Conservation (phyloP, 2,888 invertebrate species). For the Carcina quercana region DNA sequence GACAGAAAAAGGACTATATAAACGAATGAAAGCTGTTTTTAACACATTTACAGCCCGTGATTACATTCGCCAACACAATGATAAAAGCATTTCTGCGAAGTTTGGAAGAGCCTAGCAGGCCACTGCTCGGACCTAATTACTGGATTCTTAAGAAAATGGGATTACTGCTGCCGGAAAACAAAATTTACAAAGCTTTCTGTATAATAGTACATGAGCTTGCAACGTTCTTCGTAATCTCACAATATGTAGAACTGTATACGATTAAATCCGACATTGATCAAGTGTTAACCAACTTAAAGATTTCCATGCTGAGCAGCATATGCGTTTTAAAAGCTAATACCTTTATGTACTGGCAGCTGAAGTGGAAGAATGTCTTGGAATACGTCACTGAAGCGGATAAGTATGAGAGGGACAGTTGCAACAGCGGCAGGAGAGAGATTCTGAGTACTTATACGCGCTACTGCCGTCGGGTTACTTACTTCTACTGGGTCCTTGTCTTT, state of each 20-base stretch:
- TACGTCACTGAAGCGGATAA: slow-evolving; percentile 49
- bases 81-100: slow-evolving; percentile 28
- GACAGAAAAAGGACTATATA: slow-evolving; percentile 13
- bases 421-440: slow-evolving; percentile 28
- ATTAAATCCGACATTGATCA: slow-evolving; percentile 45
- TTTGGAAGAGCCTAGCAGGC: slow-evolving; percentile 38
- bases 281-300: slow-evolving; percentile 50
- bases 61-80: slow-evolving; percentile 22
- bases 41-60: slow-evolving; percentile 3
- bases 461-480: slow-evolving; percentile 41
- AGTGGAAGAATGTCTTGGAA: slow-evolving; percentile 43
- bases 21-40: slow-evolving; percentile 6
- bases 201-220: slow-evolving; percentile 38
- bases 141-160: slow-evolving; percentile 43
- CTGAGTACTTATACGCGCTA: slow-evolving; percentile 46
- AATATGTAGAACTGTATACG: slow-evolving; percentile 48
- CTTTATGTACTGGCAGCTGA: slow-evolving; percentile 43
- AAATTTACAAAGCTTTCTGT: slow-evolving; percentile 22
- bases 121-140: slow-evolving; percentile 48
- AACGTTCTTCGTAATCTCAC: slow-evolving; percentile 42
- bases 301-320: slow-evolving; percentile 55
- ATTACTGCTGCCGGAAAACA: slow-evolving; percentile 40
- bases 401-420: slow-evolving; percentile 37
- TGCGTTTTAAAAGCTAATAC: slow-evolving; percentile 45
- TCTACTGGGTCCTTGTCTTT: slow-evolving; percentile 51